Base-by-base conservation (phyloP, 2,888 invertebrate species). In the Drosophila prolongata region DNA sequence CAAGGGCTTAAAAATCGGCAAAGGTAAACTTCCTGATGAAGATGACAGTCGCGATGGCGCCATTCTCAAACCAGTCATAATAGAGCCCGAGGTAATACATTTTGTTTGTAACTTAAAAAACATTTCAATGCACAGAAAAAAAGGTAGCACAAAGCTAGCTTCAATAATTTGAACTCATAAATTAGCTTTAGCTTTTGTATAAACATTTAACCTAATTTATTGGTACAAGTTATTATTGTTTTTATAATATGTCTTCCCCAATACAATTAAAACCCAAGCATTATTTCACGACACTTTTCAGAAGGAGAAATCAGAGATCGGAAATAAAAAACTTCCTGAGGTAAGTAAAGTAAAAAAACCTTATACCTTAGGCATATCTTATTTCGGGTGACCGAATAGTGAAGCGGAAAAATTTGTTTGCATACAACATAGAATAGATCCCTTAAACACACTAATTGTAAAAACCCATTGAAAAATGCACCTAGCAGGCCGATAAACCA, bases 31-130 rank as follows among this genome's bases (percentile, higher is more conserved):
- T 27, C 91, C 91, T 1, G 88, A 85, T 30, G 87, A 90, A 10
- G 72, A 79, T 57, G 81, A 89, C 16, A 80, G 74, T 43, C 89
- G 90, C 58, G 90, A 90, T 38, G 84, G 85, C 11, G 87, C 89
- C 43, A 76, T 72, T 13, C 81, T 92, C 1, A 92, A 91, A 76
- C 92, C 91, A 60, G 90, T 92, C 47, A 92, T 92, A 72, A 90
- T 92, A 52, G 90, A 91, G 74, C 91, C 92, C 73, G 87, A 92
- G 90, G 92, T 92, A 77, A 71, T 79, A 34, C 1, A 34, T 6
- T 30, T 1, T 3, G 10, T 6, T 14, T 34, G 47, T 30, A 4
- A 9, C 10, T 10, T 5, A 46, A 4, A 9, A 24, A 10, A 24
- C 24, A 24, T 14, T 30, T 8, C 30, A n/a, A 8, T 27, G 9